Conservation (phyloP, 2,888 invertebrate species). For the Dascillus cervinus region DNA sequence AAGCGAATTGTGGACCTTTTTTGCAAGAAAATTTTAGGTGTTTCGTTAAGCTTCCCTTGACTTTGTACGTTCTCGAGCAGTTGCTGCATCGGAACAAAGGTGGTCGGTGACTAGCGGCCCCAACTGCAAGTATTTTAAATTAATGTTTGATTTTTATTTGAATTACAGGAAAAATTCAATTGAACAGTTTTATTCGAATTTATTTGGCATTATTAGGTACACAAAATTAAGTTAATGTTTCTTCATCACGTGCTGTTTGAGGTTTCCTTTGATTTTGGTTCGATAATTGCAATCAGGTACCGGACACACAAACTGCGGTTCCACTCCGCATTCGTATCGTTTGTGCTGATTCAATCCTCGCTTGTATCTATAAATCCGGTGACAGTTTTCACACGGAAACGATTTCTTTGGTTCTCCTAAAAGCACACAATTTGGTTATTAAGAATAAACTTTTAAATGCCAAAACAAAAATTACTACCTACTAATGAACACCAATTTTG, state of each 20-base stretch:
- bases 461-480: background rate
- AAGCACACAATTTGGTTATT: background rate
- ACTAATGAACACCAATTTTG: too few relatives aligned
- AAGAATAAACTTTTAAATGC: background rate
- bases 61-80: slow-evolving; percentile 8
- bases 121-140: too few relatives aligned
- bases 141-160: too few relatives aligned
- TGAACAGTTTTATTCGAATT: too few relatives aligned
- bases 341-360: slow-evolving; percentile 18
- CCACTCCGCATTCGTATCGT: slow-evolving; percentile 25
- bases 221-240: too few relatives aligned
- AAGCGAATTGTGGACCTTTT: slow-evolving; percentile 18
- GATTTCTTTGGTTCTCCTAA: slow-evolving; percentile 8
- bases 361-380: slow-evolving; percentile 16
- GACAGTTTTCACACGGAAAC: slow-evolving; percentile 29
- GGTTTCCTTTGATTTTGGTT: slow-evolving; percentile 19
- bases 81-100: too few relatives aligned
- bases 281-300: slow-evolving; percentile 19
- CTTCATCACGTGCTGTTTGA: slow-evolving; percentile 16
- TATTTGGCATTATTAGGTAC: too few relatives aligned
- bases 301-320: slow-evolving; percentile 25
- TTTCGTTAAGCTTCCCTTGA: slow-evolving; percentile 8
- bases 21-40: slow-evolving; percentile 19
- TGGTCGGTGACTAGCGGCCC: too few relatives aligned
- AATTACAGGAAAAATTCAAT: too few relatives aligned